Conservation (phyloP, 2,888 invertebrate species). For the Augiades crinisus region DNA sequence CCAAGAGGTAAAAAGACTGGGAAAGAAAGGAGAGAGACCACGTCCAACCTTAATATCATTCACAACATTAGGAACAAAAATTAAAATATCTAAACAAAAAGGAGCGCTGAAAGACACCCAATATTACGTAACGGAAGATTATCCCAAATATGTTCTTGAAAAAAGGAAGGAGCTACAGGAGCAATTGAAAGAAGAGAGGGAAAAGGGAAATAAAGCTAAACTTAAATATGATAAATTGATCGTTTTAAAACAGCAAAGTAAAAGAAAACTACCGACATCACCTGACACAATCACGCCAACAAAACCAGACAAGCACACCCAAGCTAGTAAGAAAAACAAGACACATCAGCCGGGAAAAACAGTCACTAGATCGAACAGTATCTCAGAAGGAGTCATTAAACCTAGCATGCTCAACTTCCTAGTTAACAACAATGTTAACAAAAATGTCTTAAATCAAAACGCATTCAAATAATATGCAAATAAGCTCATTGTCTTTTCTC, state of each 20-base stretch:
- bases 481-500: neutral
- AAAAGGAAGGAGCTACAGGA: slow-evolving; percentile 31
- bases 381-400: slow-evolving; percentile 32
- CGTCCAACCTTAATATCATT: no score
- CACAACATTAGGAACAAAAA: slow-evolving; percentile 29
- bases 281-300: slow-evolving; percentile 16
- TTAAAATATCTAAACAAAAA: slow-evolving; percentile 28
- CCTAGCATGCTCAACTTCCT: slow-evolving; percentile 31
- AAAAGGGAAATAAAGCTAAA: slow-evolving; percentile 30
- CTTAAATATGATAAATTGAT: slow-evolving; percentile 34
- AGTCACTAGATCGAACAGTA: slow-evolving; percentile 20
- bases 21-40: slow-evolving; percentile 22
- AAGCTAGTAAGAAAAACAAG: slow-evolving; percentile 31
- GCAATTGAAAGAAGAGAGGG: slow-evolving; percentile 27
- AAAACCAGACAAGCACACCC: neutral
- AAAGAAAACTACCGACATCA: slow-evolving; percentile 28
- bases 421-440: neutral
- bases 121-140: slow-evolving; percentile 31
- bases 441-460: no score
- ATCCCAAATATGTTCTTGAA: slow-evolving; percentile 27
- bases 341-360: neutral
- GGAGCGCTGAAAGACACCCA: slow-evolving; percentile 24
- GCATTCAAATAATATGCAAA: neutral
- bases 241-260: slow-evolving; percentile 18
- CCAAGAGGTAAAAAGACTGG: slow-evolving; percentile 28